phyloP scores from a whole-genome alignment of 2,113 vertebrate genomes.

The Psammodynastes pulverulentus region DNA sequence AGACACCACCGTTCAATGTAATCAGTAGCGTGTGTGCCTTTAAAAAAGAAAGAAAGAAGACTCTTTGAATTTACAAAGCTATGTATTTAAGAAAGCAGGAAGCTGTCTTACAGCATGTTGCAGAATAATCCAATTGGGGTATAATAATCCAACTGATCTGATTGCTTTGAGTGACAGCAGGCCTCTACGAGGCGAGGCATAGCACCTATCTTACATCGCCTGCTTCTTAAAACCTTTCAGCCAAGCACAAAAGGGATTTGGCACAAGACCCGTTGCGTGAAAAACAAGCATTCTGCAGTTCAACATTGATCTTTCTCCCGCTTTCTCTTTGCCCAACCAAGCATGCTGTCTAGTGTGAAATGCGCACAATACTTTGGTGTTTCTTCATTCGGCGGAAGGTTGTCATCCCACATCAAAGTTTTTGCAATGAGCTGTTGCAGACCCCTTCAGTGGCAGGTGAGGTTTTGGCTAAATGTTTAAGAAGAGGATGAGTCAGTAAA shows the following conservation, averaged over 20 bases:
- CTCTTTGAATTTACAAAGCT: background rate
- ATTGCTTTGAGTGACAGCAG: background rate
- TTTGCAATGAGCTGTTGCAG: background rate
- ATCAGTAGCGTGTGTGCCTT: background rate
- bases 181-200: background rate
- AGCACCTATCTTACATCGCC: background rate
- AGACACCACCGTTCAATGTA: background rate
- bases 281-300: background rate
- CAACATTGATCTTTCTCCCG: background rate
- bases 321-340: background rate
- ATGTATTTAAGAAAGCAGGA: background rate
- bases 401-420: background rate
- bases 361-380: background rate
- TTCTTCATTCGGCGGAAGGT: background rate
- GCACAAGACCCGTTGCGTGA: background rate
- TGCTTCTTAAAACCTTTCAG: background rate
- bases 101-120: background rate
- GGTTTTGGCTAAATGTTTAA: background rate
- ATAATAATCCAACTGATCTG: background rate
- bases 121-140: background rate
- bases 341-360: background rate
- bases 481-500: background rate
- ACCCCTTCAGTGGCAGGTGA: background rate
- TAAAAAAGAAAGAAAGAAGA: background rate
- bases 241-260: background rate